Evolutionary conservation across 2,888 invertebrate genomes (phyloP).

Genomic region (Patella ulyssiponensis): DNA sequence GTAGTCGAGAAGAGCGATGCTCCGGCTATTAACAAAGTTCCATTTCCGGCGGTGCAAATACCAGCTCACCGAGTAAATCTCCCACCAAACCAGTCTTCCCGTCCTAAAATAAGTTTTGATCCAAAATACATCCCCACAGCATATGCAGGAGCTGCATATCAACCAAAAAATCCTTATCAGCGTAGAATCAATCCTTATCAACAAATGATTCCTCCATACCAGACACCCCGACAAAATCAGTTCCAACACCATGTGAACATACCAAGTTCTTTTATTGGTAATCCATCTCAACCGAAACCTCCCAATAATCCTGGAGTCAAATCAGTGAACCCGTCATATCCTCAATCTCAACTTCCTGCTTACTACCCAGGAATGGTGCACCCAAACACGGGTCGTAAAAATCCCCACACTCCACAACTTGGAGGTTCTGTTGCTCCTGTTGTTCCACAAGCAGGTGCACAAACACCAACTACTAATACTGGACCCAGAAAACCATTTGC

Average conservation of each 20-base stretch:
- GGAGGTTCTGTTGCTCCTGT: neutral
- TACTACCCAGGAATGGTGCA: too few relatives aligned
- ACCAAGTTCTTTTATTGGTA: too few relatives aligned
- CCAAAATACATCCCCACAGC: neutral
- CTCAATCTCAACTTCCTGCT: too few relatives aligned
- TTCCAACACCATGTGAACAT: neutral
- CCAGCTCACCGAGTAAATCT: neutral
- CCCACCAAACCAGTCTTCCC: neutral
- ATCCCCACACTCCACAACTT: neutral
- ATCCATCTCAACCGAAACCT: too few relatives aligned
- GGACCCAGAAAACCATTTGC: too few relatives aligned
- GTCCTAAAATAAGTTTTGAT: neutral
- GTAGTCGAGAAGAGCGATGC: neutral
- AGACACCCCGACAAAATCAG: neutral
- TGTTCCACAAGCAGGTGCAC: neutral
- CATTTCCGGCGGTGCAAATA: neutral
- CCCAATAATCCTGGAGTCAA: too few relatives aligned
- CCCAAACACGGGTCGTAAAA: neutral
- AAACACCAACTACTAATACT: too few relatives aligned
- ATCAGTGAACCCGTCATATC: too few relatives aligned
- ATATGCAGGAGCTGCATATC: neutral
- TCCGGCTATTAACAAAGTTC: neutral
- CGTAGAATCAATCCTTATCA: neutral
- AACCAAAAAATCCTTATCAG: neutral
- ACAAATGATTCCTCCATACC: neutral